Conservation (phyloP, 2,888 invertebrate genomes). For the Hydropsyche betteni region DNA sequence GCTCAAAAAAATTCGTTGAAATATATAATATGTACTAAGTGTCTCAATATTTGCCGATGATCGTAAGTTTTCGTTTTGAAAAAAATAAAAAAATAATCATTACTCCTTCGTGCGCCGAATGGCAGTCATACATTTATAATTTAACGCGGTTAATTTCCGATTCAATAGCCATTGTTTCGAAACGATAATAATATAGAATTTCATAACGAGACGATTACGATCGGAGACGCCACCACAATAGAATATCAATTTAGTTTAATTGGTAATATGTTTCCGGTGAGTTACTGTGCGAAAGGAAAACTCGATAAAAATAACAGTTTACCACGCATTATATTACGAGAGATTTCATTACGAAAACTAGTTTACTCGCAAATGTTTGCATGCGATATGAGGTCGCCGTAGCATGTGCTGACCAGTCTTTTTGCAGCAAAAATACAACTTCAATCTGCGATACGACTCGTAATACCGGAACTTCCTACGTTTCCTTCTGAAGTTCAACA, state of each 20-base stretch:
- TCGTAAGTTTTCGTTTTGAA: too few species aligned
- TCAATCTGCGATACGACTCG: constrained; percentile 4
- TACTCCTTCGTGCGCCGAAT: too few species aligned
- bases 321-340: background rate
- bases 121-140: too few species aligned
- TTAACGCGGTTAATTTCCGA: too few species aligned
- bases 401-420: constrained; percentile 23
- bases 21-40: too few species aligned
- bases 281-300: constrained; percentile 17
- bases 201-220: too few species aligned
- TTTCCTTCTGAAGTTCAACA: background rate
- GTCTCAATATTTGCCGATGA: too few species aligned
- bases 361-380: constrained; percentile 21
- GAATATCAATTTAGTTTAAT: constrained; percentile 1
- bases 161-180: too few species aligned
- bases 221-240: background rate
- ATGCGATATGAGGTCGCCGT: constrained; percentile 17
- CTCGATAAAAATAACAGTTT: constrained; percentile 13
- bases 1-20: too few species aligned
- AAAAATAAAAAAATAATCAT: too few species aligned
- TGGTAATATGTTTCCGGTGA: background rate
- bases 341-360: constrained; percentile 14
- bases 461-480: constrained; percentile 17
- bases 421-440: constrained; percentile 1
- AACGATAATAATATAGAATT: too few species aligned